Evolutionary conservation across 2,888 invertebrate species (phyloP).

Genomic region (Lepeophtheirus nordmannii): DNA sequence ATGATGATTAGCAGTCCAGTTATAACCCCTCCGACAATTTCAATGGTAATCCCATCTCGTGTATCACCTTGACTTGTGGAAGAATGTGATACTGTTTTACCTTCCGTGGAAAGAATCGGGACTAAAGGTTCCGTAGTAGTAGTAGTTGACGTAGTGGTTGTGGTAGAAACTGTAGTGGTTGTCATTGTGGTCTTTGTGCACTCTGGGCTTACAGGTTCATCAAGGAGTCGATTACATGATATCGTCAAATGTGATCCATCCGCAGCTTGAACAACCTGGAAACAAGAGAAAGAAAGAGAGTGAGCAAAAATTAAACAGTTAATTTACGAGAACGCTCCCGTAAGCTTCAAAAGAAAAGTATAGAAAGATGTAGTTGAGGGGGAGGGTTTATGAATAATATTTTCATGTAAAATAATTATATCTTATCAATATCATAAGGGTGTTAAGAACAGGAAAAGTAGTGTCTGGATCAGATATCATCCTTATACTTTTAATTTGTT

Average conservation of each 20-base stretch:
- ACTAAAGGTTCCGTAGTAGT: not conserved
- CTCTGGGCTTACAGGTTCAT: slow-evolving; percentile 13
- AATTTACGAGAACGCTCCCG: too few relatives aligned
- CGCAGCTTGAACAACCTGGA: slow-evolving; percentile 2
- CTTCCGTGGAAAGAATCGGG: not conserved
- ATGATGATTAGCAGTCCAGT: not conserved
- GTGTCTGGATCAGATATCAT: too few relatives aligned
- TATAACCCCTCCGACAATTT: slow-evolving; percentile 4
- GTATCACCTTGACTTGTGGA: not conserved
- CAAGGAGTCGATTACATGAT: slow-evolving; percentile 8
- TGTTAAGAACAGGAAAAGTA: too few relatives aligned
- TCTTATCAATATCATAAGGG: too few relatives aligned
- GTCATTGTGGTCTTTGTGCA: slow-evolving; percentile 8
- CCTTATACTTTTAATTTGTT: too few relatives aligned
- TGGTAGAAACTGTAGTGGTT: not conserved
- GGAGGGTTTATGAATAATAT: too few relatives aligned
- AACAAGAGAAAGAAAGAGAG: not conserved
- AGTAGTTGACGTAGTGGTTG: not conserved
- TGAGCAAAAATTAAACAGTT: too few relatives aligned
- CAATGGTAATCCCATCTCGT: not conserved
- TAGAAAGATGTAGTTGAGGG: too few relatives aligned
- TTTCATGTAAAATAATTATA: too few relatives aligned
- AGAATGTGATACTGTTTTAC: not conserved
- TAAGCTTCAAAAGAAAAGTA: too few relatives aligned
- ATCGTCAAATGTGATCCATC: slow-evolving; percentile 13